Evolutionary conservation across 2,888 invertebrate genomes (phyloP), one percentile per base, ranked within the genome.

Genomic region (Eilema caniola): DNA sequence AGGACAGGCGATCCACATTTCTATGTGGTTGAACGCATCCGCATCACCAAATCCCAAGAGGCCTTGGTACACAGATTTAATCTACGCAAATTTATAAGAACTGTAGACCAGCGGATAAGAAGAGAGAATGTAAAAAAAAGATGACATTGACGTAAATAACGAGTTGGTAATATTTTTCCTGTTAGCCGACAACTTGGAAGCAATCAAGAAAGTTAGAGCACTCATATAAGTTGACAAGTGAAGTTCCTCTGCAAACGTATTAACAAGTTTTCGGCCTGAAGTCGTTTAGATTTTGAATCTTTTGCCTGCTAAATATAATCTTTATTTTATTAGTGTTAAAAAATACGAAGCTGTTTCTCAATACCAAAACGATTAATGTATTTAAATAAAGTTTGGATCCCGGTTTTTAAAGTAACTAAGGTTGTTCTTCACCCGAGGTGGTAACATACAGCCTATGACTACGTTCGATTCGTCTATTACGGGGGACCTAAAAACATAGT

Each of bases 141-240:
- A 63, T 41, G 53, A 28, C 62, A 61, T 70, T 70, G 76, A 64
- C 68, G 57, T 71, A 67, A 69, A 73, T 79, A 78, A 79, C 76
- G 76, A 75, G 70, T 70, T 56, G 23, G 70, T 73, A 73, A 79
- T 77, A 81, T 80, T 76, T 82, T 78, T 75, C 76, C 73, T 73
- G 74, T 65, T 75, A 75, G 65, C 62, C 67, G 62, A 62, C 61
- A 77, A 75, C 72, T 77, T 75, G 64, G 71, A 67, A 76, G 82
- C 75, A 81, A 81, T 83, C 81, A 79, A 67, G 23, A 76, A 83
- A 82, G 73, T 83, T 83, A 59, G 31, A 70, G 66, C 73, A 75
- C 78, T 83, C 74, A 75, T 66, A 71, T 69, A 72, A 80, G 76
- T 78, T 77, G 81, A 74, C 83, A 80, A 76, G 81, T 70, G 71